phyloP scores from a whole-genome alignment of 2,888 invertebrate species.

The Branchellion lobata region DNA sequence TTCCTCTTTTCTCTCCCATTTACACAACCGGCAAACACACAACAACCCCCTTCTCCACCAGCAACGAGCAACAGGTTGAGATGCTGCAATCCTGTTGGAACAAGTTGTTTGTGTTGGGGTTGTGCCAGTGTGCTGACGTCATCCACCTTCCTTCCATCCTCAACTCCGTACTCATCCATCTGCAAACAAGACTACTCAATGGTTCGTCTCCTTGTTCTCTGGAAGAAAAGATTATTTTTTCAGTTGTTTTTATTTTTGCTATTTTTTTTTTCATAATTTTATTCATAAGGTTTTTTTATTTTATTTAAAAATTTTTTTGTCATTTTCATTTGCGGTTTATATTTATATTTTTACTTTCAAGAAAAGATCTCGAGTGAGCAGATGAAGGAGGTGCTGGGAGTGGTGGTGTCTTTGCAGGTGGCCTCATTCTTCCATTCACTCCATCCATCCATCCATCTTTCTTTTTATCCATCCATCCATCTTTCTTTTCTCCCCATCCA shows the following conservation, averaged over 20 bases:
- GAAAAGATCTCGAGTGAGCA: slow-evolving; percentile 49
- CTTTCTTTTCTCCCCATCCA: too few species aligned
- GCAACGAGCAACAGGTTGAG: slow-evolving; percentile 78
- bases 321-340: too few species aligned
- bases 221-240: not conserved
- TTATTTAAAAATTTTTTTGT: not conserved
- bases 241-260: too few species aligned
- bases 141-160: slow-evolving; percentile 79
- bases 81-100: slow-evolving; percentile 87
- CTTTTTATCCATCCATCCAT: too few species aligned
- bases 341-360: too few species aligned
- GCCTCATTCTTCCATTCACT: too few species aligned
- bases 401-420: slow-evolving; percentile 71
- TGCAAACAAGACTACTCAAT: slow-evolving; percentile 66
- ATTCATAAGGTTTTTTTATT: too few species aligned
- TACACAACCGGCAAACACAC: not conserved
- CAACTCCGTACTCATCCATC: slow-evolving; percentile 77
- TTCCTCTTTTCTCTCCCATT: not conserved
- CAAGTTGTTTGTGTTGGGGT: slow-evolving; percentile 83
- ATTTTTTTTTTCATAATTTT: too few species aligned
- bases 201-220: slow-evolving; percentile 48
- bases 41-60: slow-evolving; percentile 56
- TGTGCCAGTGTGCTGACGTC: slow-evolving; percentile 80
- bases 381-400: slow-evolving; percentile 44
- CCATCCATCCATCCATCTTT: too few species aligned